These are phyloP conservation scores for Prenolepis imparis DNA, from an alignment of 2,888 invertebrate genomes.

Conservation along the genomic window DNA sequence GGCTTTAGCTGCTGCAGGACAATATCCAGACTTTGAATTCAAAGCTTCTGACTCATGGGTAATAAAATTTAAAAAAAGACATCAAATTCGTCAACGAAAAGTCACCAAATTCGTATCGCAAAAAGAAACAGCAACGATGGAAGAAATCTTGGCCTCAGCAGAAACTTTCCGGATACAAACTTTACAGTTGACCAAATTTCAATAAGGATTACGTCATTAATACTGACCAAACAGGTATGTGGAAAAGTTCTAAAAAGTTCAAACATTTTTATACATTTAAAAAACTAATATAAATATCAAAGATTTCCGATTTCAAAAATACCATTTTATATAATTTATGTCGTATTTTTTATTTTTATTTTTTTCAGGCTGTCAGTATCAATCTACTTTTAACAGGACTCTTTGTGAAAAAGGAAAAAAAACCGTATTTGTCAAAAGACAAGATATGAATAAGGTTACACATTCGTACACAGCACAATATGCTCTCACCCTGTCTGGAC, in stretches of 20 bases:
- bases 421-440: conserved; percentile 54
- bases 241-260: too few relatives aligned
- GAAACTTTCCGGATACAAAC: too few relatives aligned
- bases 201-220: conserved; percentile 21
- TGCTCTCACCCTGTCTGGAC: conserved; percentile 42
- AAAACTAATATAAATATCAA: too few relatives aligned
- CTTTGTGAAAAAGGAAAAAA: conserved; percentile 49
- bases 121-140: too few relatives aligned
- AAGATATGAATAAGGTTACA: conserved; percentile 63
- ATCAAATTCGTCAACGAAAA: conserved; percentile 30
- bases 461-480: conserved; percentile 69
- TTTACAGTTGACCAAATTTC: too few relatives aligned
- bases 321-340: too few relatives aligned
- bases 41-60: neutral
- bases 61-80: conserved; percentile 6
- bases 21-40: neutral
- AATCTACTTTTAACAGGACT: conserved; percentile 55
- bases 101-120: neutral
- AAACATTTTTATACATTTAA: too few relatives aligned
- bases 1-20: neutral
- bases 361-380: conserved; percentile 53
- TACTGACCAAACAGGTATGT: conserved; percentile 40
- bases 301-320: too few relatives aligned
- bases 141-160: too few relatives aligned
- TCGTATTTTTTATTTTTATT: too few relatives aligned